Conservation (phyloP, 2,113 vertebrate genomes). For the Eudorcas thomsonii region DNA sequence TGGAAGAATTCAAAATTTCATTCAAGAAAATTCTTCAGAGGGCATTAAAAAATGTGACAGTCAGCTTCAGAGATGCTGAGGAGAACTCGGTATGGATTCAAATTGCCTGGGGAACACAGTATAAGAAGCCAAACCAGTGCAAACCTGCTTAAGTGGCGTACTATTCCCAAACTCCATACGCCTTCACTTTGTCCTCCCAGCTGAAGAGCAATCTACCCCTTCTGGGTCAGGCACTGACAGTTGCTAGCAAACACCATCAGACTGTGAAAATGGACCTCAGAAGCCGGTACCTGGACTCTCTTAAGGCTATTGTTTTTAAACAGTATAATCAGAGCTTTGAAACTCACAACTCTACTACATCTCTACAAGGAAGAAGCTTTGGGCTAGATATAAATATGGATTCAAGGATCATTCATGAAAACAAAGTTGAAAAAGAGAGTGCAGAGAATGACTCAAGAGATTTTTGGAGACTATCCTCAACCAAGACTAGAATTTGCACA, state of each 20-base stretch:
- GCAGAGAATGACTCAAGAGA: too few relatives aligned
- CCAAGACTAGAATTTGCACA: too few relatives aligned
- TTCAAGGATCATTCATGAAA: too few relatives aligned
- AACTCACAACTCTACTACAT: too few relatives aligned
- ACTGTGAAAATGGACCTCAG: slow-evolving; percentile 90
- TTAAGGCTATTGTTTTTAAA: slow-evolving; percentile 90
- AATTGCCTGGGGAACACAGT: slow-evolving; percentile 91
- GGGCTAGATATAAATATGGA: too few relatives aligned
- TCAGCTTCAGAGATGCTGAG: slow-evolving; percentile 89
- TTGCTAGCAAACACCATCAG: slow-evolving; percentile 83
- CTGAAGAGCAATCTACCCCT: slow-evolving; percentile 78
- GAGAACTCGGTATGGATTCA: slow-evolving; percentile 94
- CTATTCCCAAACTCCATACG: slow-evolving; percentile 90
- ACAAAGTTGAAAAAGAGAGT: too few relatives aligned
- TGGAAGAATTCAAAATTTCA: too few relatives aligned
- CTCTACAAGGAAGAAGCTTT: too few relatives aligned
- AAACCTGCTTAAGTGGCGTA: slow-evolving; percentile 90
- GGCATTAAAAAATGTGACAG: slow-evolving; percentile 83
- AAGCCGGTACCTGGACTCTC: slow-evolving; percentile 87
- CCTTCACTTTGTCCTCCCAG: slow-evolving; percentile 80
- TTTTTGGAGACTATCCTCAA: too few relatives aligned
- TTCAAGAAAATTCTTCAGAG: too few relatives aligned
- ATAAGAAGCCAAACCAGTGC: slow-evolving; percentile 89
- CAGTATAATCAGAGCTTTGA: slow-evolving; percentile 82
- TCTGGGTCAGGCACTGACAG: slow-evolving; percentile 88